Conservation (phyloP, 2,113 vertebrate genomes). For the Plecotus auritus region DNA sequence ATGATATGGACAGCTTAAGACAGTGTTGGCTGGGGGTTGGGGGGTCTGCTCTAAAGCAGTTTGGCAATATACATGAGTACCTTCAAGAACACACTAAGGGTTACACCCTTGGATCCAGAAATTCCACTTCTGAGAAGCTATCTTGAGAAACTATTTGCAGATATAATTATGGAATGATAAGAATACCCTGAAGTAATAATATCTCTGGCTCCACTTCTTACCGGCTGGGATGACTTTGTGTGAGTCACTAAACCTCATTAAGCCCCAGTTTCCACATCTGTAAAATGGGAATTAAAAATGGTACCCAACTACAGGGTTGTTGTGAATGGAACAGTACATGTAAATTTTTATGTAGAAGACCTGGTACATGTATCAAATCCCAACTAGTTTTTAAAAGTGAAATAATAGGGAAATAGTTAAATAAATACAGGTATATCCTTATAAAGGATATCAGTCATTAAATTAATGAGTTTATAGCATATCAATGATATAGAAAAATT, state of each 20-base stretch:
- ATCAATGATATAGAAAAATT: background rate
- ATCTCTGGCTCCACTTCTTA: background rate
- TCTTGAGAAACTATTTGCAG: background rate
- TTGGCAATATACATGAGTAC: background rate
- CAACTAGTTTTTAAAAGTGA: background rate
- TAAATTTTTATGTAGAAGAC: background rate
- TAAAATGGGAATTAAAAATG: background rate
- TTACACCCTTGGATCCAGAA: background rate
- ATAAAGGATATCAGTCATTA: background rate
- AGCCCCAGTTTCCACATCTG: background rate
- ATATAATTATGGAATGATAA: background rate
- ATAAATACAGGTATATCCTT: background rate
- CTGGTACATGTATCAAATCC: background rate
- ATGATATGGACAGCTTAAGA: no score
- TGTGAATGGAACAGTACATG: rapidly evolving
- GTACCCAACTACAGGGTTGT: background rate
- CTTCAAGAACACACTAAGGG: background rate
- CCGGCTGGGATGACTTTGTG: background rate
- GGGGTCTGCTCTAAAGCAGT: background rate
- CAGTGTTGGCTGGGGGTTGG: background rate
- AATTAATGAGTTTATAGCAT: background rate
- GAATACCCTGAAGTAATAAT: background rate
- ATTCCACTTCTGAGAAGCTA: background rate
- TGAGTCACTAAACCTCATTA: background rate
- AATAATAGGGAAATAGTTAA: background rate